Conservation (phyloP, 2,797 vertebrate genomes). For the Okamejei kenojei region DNA sequence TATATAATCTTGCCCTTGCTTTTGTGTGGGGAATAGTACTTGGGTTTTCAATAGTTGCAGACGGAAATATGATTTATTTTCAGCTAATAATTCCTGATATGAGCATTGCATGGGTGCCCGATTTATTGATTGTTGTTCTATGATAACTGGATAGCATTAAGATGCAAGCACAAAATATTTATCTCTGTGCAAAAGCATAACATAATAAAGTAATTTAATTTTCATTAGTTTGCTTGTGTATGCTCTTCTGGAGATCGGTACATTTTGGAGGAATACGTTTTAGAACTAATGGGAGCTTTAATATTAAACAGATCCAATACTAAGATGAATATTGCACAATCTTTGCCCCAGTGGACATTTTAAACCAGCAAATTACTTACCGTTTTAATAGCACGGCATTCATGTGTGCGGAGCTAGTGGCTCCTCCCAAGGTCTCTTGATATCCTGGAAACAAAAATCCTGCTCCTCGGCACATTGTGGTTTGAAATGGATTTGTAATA, state of each 20-base stretch:
- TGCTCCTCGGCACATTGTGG: background rate
- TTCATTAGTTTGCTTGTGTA: background rate
- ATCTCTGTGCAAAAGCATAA: background rate
- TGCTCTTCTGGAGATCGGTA: background rate
- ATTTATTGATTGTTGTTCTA: background rate
- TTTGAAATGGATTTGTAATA: background rate
- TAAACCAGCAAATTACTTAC: slow-evolving; percentile 11
- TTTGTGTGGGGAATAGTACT: background rate
- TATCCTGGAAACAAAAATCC: background rate
- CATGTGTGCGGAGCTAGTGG: background rate
- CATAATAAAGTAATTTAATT: slow-evolving; percentile 10
- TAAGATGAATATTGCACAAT: background rate
- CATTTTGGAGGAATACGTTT: background rate
- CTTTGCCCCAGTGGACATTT: slow-evolving; percentile 9
- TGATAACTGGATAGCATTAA: background rate
- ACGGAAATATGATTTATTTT: background rate
- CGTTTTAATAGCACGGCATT: slow-evolving; percentile 21
- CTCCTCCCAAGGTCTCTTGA: background rate
- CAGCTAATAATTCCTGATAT: background rate
- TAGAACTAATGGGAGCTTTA: background rate
- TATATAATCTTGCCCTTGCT: background rate
- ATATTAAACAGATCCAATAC: slow-evolving; percentile 4
- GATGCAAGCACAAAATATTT: background rate
- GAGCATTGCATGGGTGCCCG: background rate
- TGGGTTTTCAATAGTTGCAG: background rate